Conservation (phyloP, 2,113 vertebrate species). For the Pongo pygmaeus region DNA sequence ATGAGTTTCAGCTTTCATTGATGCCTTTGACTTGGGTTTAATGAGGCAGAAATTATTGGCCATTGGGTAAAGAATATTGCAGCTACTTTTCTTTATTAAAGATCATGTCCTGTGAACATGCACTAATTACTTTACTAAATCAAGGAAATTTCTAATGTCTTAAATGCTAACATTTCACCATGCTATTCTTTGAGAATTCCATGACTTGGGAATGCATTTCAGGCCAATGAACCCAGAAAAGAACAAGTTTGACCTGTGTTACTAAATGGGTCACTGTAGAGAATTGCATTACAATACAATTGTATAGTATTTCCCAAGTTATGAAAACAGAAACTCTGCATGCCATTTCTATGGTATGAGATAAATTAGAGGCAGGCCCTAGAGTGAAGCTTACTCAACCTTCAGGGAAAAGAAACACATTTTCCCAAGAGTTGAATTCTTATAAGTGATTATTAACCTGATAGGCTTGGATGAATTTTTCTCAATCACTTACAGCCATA, state of each 20-base stretch:
- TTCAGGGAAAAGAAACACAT: background rate
- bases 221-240: constrained; percentile 29
- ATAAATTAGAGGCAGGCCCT: background rate
- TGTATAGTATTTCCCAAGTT: constrained; percentile 47
- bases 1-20: background rate
- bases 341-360: background rate
- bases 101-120: background rate
- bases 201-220: constrained; percentile 27
- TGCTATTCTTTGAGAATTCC: constrained; percentile 37
- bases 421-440: background rate
- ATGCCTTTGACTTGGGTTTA: background rate
- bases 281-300: constrained; percentile 36
- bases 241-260: constrained; percentile 73
- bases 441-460: background rate
- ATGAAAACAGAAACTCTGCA: constrained; percentile 76
- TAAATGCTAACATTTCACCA: background rate
- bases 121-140: background rate
- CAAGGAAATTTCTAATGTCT: background rate
- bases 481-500: background rate
- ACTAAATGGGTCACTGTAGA: constrained; percentile 61
- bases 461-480: background rate
- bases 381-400: constrained; percentile 37
- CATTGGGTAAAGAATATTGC: background rate
- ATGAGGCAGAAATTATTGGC: background rate
- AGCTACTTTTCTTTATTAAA: background rate